Evolutionary conservation across 53 echinoderm and acorn worm species (phyloP), one percentile per base, ranked within the genome.

Genomic region (Mesocentrotus franciscanus): DNA sequence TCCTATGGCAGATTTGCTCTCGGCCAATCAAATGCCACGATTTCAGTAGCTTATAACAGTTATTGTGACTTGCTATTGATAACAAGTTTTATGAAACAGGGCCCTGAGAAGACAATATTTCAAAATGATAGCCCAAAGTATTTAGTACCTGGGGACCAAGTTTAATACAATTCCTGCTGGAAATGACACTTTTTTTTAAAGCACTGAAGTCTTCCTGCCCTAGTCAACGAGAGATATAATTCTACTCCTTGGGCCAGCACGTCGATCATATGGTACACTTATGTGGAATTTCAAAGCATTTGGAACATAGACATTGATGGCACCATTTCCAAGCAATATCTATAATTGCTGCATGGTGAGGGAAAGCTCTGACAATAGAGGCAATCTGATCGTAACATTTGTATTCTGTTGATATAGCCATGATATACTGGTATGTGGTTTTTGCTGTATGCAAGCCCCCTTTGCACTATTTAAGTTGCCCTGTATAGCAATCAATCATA

Each of bases 401-500:
- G 56, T 87, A 57, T 87, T 87, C 58, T 87, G 87, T 57, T 58
- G 87, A 87, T 87, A 84, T 74, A 81, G 33, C 81, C 81, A 26
- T 12, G 58, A 87, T 87, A 87, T 57, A 87, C 59, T 10, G 87
- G 58, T 87, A 10, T 27, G 87, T 29, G 58, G 58, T 87, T 57
- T 87, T 26, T 4, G 42, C 15, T 58, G 87, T 87, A 58, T 87
- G 29, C 87, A 87, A n/a, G 87, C 11, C 12, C 10, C 1, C 0
- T 55, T 22, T 85, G 34, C 87, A 87, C 29, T 87, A 87, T 87
- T 49, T 84, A 84, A 27, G 22, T 39, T 84, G 59, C 59, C 57
- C 59, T 87, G 87, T 87, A 87, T 87, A 85, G 58, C 87, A 87
- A 59, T n/a, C 75, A 30, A 64, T 81, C 81, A 81, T 81, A 81